Evolutionary conservation across 1,140 invertebrate species (phyloP), one percentile per base, ranked within the genome.

Genomic region (Bicyclus anynana): DNA sequence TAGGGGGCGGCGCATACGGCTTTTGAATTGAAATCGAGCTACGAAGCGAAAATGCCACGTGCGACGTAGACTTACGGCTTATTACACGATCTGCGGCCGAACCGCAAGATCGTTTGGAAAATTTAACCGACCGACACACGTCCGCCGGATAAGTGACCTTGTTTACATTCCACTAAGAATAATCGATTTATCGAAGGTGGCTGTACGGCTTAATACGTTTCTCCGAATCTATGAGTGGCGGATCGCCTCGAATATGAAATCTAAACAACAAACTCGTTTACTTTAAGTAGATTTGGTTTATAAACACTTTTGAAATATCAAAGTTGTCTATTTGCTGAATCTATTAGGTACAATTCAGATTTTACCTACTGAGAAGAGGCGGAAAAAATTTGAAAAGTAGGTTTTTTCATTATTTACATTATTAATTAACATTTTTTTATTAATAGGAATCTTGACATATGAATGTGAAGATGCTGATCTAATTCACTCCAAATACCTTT

Each of bases 41-140:
- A 84, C 72, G 74, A 82, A 80, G 80, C 80, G 79, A 84, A 82
- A 72, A 79, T 72, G 74, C 69, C 79, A 82, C 76, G 73, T 80
- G 75, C 64, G 68, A 70, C 65, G 55, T 66, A 74, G 69, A 67
- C 66, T 71, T 71, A 67, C 66, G 62, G 67, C 61, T 68, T 72
- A 73, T 73, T 73, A 73, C 69, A 69, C 61, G 67, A 62, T 61
- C 64, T 65, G 53, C 27, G 49, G 59, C 51, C 37, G 46, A 27
- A 58, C 67, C 70, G 53, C 70, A 70, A 65, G 63, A 67, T 67
- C 59, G 50, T 63, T 66, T 63, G 55, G 59, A 60, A 59, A 66
- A 63, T 66, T 51, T 53, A 62, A 58, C 53, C 44, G 59, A 58
- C 13, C 60, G 49, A 65, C 63, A 65, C 57, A 55, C 56, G 62